These are phyloP conservation scores for Chlorops oryzae DNA, from an alignment of 1,140 invertebrate species.

Conservation along the genomic window DNA sequence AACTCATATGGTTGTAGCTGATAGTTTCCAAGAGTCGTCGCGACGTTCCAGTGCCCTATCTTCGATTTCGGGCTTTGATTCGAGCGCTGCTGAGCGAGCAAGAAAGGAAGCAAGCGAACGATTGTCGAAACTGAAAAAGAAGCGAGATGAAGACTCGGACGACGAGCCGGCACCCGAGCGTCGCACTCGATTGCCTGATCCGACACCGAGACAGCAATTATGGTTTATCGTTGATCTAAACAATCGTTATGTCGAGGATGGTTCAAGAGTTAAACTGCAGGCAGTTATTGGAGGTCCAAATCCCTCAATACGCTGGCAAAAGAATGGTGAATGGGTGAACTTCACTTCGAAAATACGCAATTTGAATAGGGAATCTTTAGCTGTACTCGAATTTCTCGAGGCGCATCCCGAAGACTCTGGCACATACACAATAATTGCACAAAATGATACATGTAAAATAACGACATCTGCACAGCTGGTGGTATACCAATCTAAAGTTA, in stretches of 20 bases:
- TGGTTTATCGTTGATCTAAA: conserved; percentile 42
- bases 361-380: conserved; percentile 48
- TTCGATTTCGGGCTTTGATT: neutral
- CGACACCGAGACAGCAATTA: conserved; percentile 39
- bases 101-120: conserved; percentile 18
- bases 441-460: conserved; percentile 50
- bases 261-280: conserved; percentile 43
- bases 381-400: conserved; percentile 51
- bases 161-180: conserved; percentile 40
- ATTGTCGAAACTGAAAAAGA: conserved; percentile 25
- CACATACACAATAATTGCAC: conserved; percentile 50
- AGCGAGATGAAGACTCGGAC: conserved; percentile 26
- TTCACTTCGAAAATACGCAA: conserved; percentile 38
- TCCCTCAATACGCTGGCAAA: conserved; percentile 40
- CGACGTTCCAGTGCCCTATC: conserved; percentile 36
- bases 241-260: conserved; percentile 43
- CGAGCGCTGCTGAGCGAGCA: conserved; percentile 14
- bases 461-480: conserved; percentile 50
- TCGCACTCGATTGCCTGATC: conserved; percentile 38
- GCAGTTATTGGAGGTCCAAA: conserved; percentile 40
- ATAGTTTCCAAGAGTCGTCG: conserved; percentile 30
- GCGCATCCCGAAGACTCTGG: conserved; percentile 43
- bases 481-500: conserved; percentile 44
- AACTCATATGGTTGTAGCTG: conserved; percentile 43
- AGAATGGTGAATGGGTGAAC: conserved; percentile 37